These are phyloP conservation scores for Scaptomyza flava DNA, from an alignment of 2,888 invertebrate genomes.

Conservation along the genomic window DNA sequence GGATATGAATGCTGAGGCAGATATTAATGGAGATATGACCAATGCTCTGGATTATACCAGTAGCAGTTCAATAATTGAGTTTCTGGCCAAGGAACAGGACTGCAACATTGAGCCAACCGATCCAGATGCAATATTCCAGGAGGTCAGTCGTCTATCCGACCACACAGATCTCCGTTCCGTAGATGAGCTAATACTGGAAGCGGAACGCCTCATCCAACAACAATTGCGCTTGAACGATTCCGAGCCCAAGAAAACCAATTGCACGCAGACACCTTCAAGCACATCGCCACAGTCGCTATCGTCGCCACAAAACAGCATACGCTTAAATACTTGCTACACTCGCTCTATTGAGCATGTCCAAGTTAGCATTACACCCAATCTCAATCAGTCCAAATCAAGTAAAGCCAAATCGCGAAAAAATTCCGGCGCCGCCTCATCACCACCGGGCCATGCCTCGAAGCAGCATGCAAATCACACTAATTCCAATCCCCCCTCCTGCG, in stretches of 20 bases:
- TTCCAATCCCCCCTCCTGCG: not conserved
- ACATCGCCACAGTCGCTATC: conserved; percentile 54
- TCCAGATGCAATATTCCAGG: conserved; percentile 89
- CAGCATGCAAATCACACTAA: not conserved
- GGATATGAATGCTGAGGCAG: not conserved
- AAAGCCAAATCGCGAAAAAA: conserved; percentile 15
- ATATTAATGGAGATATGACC: conserved; percentile 8
- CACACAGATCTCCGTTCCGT: conserved; percentile 85
- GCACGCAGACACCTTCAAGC: conserved; percentile 27
- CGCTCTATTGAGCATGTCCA: conserved; percentile 66
- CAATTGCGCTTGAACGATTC: conserved; percentile 65
- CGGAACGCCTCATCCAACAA: conserved; percentile 85
- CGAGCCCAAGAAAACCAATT: conserved; percentile 6
- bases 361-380: not conserved
- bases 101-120: conserved; percentile 85
- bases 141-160: conserved; percentile 87
- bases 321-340: conserved; percentile 74
- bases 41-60: conserved; percentile 76
- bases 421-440: conserved; percentile 6
- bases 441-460: not conserved
- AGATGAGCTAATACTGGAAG: conserved; percentile 87
- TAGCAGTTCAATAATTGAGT: conserved; percentile 83
- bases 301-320: conserved; percentile 68
- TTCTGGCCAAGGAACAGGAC: conserved; percentile 83
- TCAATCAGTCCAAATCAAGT: conserved; percentile 12